Percentiles rank a stretch among this genome's conserved stretches.
phyloP scores from a whole-genome alignment of 1,140 invertebrate species.

The Lineus longissimus region DNA sequence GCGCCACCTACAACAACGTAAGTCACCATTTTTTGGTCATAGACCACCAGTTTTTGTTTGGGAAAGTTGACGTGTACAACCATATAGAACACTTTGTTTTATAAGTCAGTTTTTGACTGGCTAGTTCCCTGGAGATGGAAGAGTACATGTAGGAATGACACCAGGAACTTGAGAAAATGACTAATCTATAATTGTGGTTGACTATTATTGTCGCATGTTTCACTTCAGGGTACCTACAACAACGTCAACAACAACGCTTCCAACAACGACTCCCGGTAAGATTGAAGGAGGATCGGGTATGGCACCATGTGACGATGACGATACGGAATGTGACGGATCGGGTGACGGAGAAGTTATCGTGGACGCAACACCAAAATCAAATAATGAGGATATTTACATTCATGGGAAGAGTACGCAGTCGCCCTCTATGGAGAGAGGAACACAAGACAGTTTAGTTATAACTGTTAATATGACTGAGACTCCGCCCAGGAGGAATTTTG shows the following conservation, averaged over 20 bases:
- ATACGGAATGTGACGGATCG: conserved; percentile 1
- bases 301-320: conserved; percentile 7
- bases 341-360: not conserved
- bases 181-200: too few species aligned
- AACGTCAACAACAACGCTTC: not conserved
- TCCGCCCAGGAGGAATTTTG: conserved; percentile 1
- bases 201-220: too few species aligned
- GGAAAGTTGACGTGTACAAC: not conserved
- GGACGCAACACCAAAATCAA: not conserved
- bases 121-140: too few species aligned
- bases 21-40: not conserved
- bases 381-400: conserved; percentile 4
- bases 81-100: too few species aligned
- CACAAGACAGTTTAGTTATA: not conserved
- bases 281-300: not conserved
- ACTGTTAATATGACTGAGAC: conserved; percentile 5
- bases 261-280: not conserved
- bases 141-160: too few species aligned
- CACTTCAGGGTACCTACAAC: not conserved
- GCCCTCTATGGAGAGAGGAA: not conserved
- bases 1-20: not conserved
- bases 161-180: too few species aligned
- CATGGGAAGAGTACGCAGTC: not conserved
- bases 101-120: too few species aligned
- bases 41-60: not conserved